phyloP scores from a whole-genome alignment of 1,140 invertebrate genomes.

The Nephotettix cincticeps region DNA sequence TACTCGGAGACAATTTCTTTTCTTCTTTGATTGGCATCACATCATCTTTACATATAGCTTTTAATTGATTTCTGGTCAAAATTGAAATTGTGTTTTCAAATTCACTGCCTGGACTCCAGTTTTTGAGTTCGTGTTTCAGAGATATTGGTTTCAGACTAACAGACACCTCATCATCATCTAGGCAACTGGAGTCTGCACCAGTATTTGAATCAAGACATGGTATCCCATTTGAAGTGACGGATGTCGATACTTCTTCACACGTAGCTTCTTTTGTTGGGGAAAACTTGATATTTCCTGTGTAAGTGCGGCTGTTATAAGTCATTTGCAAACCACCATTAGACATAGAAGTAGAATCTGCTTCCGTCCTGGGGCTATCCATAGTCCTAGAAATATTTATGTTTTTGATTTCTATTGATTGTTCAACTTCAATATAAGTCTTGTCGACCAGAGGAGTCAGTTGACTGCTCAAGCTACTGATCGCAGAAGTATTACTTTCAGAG shows the following conservation, averaged over 20 bases:
- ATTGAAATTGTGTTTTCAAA: slow-evolving; percentile 23
- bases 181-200: background rate
- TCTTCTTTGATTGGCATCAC: background rate
- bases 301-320: background rate
- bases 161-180: background rate
- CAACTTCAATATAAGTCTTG: background rate
- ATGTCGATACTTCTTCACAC: slow-evolving; percentile 17
- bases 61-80: slow-evolving; percentile 21
- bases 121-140: background rate
- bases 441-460: background rate
- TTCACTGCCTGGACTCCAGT: background rate
- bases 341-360: slow-evolving; percentile 23
- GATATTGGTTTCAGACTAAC: background rate
- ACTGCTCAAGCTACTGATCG: background rate
- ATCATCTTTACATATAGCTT: slow-evolving; percentile 22
- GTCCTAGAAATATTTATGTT: background rate
- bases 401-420: background rate
- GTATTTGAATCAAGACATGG: background rate
- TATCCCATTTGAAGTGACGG: background rate
- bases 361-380: background rate
- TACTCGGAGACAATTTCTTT: background rate
- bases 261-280: background rate
- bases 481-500: background rate
- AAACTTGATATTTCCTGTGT: background rate
- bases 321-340: background rate